Base-by-base conservation (phyloP, 2,113 vertebrate genomes). In the Bothrops jararaca region DNA sequence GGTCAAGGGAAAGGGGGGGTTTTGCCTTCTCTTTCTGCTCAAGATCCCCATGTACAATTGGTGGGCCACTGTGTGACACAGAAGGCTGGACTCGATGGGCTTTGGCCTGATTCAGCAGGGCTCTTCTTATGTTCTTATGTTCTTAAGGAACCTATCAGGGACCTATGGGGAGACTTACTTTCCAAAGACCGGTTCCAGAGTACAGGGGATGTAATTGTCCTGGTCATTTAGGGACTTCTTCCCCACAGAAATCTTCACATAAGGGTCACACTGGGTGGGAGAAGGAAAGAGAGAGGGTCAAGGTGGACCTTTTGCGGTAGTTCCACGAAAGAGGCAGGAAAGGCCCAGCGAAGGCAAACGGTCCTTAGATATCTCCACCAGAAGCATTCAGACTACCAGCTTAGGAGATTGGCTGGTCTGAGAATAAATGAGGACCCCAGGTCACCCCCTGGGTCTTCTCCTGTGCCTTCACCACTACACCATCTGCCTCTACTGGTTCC, bases 111-210 rank as follows among this genome's bases (percentile, higher is more conserved):
- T n/a, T n/a, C n/a, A n/a, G n/a, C n/a, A n/a, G n/a, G n/a, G n/a
- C n/a, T n/a, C n/a, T n/a, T n/a, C n/a, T n/a, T n/a, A n/a, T n/a
- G n/a, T n/a, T n/a, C n/a, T n/a, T n/a, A n/a, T n/a, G n/a, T n/a
- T n/a, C n/a, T n/a, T n/a, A n/a, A n/a, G 48, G 48, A 48, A 48
- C 48, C 48, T 45, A 45, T 0, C 0, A 0, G 0, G 48, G 50
- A 56, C 13, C 34, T 10, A 15, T 1, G 58, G 0, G 11, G 22
- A 23, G 7, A 22, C 98, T 92, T 96, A 99, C 99, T 98, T 99
- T 94, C 99, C 99, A 92, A 99, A 99, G 48, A 99, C 98, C 0
- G 99, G 99, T 45, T 99, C 98, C 97, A 99, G 96, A 0, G 99
- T 99, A 5, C 97, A 98, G 52, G 99, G 98, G 91, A 99, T 96